Evolutionary conservation across 2,113 vertebrate genomes (phyloP).

Genomic region (Philantomba maxwellii): DNA sequence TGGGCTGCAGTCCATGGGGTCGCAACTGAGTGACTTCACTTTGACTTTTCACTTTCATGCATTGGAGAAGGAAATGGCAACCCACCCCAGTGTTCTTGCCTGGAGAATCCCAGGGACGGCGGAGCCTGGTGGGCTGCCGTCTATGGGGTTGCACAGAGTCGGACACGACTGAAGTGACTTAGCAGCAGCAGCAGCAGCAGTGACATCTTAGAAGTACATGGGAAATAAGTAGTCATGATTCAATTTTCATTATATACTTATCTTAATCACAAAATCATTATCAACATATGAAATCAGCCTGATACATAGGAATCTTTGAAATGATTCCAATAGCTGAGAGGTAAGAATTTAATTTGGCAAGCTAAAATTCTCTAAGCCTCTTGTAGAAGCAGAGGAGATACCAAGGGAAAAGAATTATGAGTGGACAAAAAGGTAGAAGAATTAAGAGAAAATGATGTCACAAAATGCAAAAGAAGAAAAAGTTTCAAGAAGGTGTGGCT

Average conservation of each 20-base stretch:
- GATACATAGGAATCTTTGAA: not conserved
- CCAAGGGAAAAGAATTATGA: not conserved
- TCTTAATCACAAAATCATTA: not conserved
- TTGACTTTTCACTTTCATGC: too few species aligned
- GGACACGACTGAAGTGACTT: too few species aligned
- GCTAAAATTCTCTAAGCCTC: not conserved
- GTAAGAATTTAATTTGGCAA: not conserved
- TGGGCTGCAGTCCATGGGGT: too few species aligned
- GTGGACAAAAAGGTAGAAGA: not conserved
- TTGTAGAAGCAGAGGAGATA: not conserved
- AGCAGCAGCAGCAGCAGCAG: too few species aligned
- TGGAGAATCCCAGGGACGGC: too few species aligned
- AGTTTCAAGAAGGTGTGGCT: not conserved
- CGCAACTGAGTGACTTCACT: too few species aligned
- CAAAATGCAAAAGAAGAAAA: not conserved
- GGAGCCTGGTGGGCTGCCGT: too few species aligned
- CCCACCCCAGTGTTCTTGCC: too few species aligned
- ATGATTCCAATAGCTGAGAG: not conserved
- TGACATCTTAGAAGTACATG: not conserved
- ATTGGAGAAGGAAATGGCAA: too few species aligned
- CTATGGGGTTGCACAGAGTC: too few species aligned
- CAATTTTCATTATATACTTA: not conserved
- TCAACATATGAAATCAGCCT: not conserved
- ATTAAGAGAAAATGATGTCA: not conserved
- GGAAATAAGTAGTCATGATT: not conserved